Conservation (phyloP, 1,140 invertebrate species). For the Dreissena polymorpha region DNA sequence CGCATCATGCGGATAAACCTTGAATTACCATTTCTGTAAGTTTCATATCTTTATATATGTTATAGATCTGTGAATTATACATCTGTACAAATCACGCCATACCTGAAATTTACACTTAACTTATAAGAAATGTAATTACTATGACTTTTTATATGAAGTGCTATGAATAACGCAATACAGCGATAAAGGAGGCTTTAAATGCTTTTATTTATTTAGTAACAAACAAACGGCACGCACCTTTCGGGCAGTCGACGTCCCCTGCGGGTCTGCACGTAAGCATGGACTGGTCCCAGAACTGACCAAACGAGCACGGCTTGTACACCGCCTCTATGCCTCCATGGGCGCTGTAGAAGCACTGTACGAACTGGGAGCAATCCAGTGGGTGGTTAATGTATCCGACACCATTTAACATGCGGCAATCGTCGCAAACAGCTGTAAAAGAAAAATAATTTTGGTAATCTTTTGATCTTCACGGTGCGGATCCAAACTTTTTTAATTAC, state of each 20-base stretch:
- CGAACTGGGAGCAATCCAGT: conserved; percentile 36
- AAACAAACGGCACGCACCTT: conserved; percentile 18
- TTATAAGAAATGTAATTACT: too few relatives aligned
- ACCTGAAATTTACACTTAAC: too few relatives aligned
- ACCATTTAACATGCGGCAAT: conserved; percentile 46
- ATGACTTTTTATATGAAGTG: too few relatives aligned
- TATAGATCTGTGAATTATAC: too few relatives aligned
- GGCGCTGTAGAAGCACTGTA: conserved; percentile 41
- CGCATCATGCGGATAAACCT: too few relatives aligned
- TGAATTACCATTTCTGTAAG: too few relatives aligned
- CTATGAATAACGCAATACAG: too few relatives aligned
- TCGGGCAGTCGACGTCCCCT: conserved; percentile 20
- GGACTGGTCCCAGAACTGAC: conserved; percentile 51
- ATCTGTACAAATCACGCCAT: too few relatives aligned
- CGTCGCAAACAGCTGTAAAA: conserved; percentile 48
- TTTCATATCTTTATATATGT: too few relatives aligned
- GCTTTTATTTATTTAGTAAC: too few relatives aligned
- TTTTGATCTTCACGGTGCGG: neutral
- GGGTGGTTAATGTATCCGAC: conserved; percentile 44
- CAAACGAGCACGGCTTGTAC: conserved; percentile 45
- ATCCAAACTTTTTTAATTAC: too few relatives aligned
- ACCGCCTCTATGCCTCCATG: conserved; percentile 28
- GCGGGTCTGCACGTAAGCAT: conserved; percentile 40
- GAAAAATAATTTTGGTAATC: neutral
- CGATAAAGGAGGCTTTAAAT: too few relatives aligned